Evolutionary conservation across 2,797 vertebrate species (phyloP), one percentile per base, ranked within the genome.

Genomic region (Gila robusta): DNA sequence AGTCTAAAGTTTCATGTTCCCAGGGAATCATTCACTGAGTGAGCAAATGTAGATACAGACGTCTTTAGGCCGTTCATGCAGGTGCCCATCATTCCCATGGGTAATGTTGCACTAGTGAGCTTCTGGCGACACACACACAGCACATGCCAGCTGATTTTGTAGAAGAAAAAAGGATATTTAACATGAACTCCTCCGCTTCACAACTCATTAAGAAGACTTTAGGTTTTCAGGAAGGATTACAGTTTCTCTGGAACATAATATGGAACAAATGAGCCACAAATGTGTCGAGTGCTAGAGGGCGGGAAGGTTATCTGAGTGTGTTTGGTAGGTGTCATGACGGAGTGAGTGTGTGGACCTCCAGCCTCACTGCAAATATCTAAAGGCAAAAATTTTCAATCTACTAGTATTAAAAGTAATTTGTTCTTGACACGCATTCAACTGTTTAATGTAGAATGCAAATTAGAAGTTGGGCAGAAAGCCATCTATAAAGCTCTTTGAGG

Each of bases 201-300:
- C 1, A 41, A 81, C 7, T 62, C 49, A 79, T 88, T 82, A 37
- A 10, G 54, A 59, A 39, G 16, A 56, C 32, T 81, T 77, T 12
- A 49, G 4, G 54, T 84, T 64, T 86, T 41, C 11, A 66, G 37
- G 71, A 66, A 52, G 72, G 54, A 49, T 85, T 86, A 85, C 70
- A 62, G 81, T 71, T 85, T 82, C 71, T 71, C 54, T 79, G 72
- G 49, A 74, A 47, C 74, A 71, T 73, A 69, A 52, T 32, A 39
- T 74, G 16, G 81, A 84, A 72, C 41, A 49, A 81, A 39, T 35
- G 64, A 84, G 32, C 19, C 73, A 72, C 59, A 76, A 44, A 83
- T 37, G 73, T 82, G 73, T 56, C 59, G 12, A 70, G 9, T 41
- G 79, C 66, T 7, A 16, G 67, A 87, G 32, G 74, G 26, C 7